Base-by-base conservation (phyloP, 2,113 vertebrate genomes). In the Polypterus bichir region DNA sequence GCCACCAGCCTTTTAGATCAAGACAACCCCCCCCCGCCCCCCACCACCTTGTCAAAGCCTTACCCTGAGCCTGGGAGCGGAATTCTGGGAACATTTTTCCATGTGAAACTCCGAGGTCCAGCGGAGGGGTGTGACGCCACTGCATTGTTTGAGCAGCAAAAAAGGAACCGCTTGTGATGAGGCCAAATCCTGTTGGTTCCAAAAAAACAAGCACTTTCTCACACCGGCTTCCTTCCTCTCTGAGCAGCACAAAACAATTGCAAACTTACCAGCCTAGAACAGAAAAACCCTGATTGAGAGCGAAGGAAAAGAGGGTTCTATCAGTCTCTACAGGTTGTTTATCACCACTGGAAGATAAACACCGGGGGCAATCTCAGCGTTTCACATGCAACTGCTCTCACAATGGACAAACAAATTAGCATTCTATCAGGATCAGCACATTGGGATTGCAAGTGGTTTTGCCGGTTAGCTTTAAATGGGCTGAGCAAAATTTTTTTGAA, bases 191-290 rank as follows among this genome's bases (percentile, higher is more conserved):
- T 85, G 82, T 83, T 78, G 75, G 79, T 79, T 76, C 74, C 78
- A 79, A 84, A 84, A 84, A 83, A 83, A 84, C 82, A 85, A 81
- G 71, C 83, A 85, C 82, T 83, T 85, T 85, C 82, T 85, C 82
- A 85, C 82, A 85, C 82, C 69, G 79, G 80, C 78, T 85, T 85
- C 82, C 82, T 85, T 85, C 81, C 82, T 83, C 77, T 69, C 71
- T 81, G 82, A 79, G 83, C 79, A 82, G 74, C 77, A 66, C 74
- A 82, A 80, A 85, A 81, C 81, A 81, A 85, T 83, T 79, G 78
- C 76, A 79, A 75, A 82, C 76, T 74, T 61, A 76, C 71, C 68
- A 71, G 77, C 69, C 70, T 66, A 64, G 66, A 46, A 27, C 8
- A 59, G 48, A 51, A 45, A 58, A 58, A 45, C 46, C 56, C n/a